Evolutionary conservation across 2,797 vertebrate genomes (phyloP).

Genomic region (Anguilla anguilla): DNA sequence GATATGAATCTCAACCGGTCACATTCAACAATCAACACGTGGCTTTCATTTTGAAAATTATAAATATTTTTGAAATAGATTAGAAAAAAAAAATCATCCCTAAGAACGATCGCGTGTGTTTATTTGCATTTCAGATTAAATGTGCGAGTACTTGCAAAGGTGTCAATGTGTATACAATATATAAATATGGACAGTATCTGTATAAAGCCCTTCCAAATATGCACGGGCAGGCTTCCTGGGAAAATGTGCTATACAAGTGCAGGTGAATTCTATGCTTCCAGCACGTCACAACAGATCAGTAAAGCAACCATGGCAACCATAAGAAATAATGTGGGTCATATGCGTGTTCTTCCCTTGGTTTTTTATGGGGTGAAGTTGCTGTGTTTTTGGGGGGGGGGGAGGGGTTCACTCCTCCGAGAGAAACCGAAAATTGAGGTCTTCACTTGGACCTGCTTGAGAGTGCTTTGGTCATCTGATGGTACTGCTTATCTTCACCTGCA

Average conservation of each 20-base stretch:
- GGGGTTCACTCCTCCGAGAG: neutral
- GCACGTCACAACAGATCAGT: neutral
- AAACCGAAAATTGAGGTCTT: neutral
- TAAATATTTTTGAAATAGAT: too few species aligned
- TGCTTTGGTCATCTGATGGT: neutral
- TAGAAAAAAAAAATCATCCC: too few species aligned
- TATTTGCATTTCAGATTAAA: too few species aligned
- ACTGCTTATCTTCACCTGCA: neutral
- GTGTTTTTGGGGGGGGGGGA: neutral
- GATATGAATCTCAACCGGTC: neutral
- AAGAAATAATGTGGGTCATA: neutral
- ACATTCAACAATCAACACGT: neutral
- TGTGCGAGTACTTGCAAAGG: too few species aligned
- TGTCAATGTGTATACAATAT: neutral
- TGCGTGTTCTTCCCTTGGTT: neutral
- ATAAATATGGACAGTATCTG: neutral
- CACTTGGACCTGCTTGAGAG: neutral
- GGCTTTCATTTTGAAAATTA: too few species aligned
- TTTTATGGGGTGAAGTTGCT: neutral
- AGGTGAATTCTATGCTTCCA: neutral
- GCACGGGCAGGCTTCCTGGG: neutral
- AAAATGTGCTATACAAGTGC: neutral
- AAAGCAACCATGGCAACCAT: neutral
- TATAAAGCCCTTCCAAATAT: too few species aligned
- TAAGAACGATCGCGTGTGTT: neutral